Percentiles rank a stretch among this genome's conserved stretches.
These are phyloP conservation scores for Myotis myotis DNA, from an alignment of 2,797 vertebrate genomes.

Conservation along the genomic window DNA sequence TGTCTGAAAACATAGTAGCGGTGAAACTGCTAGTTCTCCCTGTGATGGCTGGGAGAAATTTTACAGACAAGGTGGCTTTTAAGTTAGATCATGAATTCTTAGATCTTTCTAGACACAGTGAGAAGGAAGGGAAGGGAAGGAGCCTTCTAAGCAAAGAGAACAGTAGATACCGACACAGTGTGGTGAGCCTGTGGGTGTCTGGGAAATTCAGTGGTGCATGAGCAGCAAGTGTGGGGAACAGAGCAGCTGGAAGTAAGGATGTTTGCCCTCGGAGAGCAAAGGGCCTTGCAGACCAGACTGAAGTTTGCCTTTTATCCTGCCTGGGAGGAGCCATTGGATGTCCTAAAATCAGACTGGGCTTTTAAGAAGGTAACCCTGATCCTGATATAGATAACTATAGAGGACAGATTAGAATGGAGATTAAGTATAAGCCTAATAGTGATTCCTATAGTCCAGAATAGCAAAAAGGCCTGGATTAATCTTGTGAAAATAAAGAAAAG, in stretches of 20 bases:
- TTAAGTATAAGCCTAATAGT: neutral
- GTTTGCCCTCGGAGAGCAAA: neutral
- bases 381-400: neutral
- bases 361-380: neutral
- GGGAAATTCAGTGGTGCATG: neutral
- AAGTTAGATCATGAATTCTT: neutral
- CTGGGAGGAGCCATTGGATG: neutral
- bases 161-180: neutral
- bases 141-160: neutral
- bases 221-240: neutral
- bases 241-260: neutral
- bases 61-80: neutral
- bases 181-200: neutral
- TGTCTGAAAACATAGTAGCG: neutral
- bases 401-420: neutral
- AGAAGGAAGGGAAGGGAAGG: neutral
- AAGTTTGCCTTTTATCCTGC: neutral
- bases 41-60: neutral
- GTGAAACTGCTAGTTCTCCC: neutral
- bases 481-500: constrained; percentile 4
- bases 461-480: constrained; percentile 12
- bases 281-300: neutral
- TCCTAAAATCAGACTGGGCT: neutral
- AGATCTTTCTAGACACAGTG: neutral
- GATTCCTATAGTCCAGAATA: neutral